Evolutionary conservation across 2,797 vertebrate genomes (phyloP).

Genomic region (Karalla daura): DNA sequence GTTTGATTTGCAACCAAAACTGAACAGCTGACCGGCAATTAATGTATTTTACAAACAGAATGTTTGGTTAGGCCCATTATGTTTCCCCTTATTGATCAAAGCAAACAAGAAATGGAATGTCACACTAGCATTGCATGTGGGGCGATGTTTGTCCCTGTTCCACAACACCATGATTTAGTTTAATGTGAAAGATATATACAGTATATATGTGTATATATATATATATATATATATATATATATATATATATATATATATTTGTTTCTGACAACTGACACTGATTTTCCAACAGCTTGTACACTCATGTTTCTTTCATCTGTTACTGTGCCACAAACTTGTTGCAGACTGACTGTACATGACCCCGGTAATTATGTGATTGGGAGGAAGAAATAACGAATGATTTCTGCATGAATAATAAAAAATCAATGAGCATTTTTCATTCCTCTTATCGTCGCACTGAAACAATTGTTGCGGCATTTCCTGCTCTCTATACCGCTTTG

Average conservation of each 20-base stretch:
- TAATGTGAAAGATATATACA: not conserved
- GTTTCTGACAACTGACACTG: not conserved
- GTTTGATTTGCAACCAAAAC: conserved; percentile 83
- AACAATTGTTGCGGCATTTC: conserved; percentile 66
- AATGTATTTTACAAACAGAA: conserved; percentile 68
- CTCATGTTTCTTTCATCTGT: not conserved
- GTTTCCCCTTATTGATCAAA: conserved; percentile 42
- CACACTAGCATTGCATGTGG: not conserved
- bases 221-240: no score
- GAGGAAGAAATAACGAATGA: conserved; percentile 41
- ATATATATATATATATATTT: not conserved
- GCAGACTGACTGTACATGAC: not conserved
- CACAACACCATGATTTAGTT: not conserved
- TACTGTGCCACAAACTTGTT: not conserved
- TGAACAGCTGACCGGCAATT: conserved; percentile 79
- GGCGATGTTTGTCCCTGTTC: not conserved
- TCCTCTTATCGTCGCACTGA: conserved; percentile 49
- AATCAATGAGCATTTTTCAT: conserved; percentile 75
- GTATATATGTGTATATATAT: not conserved
- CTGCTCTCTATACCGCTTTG: conserved; percentile 69
- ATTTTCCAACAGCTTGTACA: not conserved
- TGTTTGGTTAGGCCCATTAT: conserved; percentile 67
- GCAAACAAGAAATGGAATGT: conserved; percentile 23
- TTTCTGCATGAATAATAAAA: conserved; percentile 65
- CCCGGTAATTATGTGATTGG: conserved; percentile 5